These are phyloP conservation scores for Coregonus sp. DNA, from an alignment of 2,797 vertebrate genomes.

Conservation along the genomic window DNA sequence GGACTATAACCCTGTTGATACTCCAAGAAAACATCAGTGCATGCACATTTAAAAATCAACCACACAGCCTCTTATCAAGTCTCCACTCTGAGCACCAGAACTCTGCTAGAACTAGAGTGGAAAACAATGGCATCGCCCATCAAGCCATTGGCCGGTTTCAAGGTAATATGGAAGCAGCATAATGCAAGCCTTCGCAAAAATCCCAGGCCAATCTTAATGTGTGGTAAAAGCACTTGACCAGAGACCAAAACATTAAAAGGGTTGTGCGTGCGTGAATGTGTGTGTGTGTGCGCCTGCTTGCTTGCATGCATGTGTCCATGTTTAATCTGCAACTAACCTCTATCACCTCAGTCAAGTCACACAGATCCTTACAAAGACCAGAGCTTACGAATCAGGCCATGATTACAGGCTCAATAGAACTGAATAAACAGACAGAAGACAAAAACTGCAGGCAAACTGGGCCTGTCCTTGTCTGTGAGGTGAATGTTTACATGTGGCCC, in stretches of 20 bases:
- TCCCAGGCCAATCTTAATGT: slow-evolving; percentile 22
- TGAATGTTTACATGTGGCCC: slow-evolving; percentile 42
- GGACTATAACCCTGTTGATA: background rate
- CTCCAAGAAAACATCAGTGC: background rate
- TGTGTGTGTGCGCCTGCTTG: too few relatives aligned
- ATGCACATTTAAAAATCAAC: too few relatives aligned
- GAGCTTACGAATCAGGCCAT: background rate
- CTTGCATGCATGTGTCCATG: too few relatives aligned
- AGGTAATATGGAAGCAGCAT: slow-evolving; percentile 37
- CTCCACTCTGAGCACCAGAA: background rate
- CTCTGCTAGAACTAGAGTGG: background rate
- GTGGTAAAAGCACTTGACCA: slow-evolving; percentile 34
- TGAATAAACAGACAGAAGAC: slow-evolving; percentile 7
- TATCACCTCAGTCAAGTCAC: background rate
- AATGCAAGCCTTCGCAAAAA: background rate
- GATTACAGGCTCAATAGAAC: slow-evolving; percentile 3
- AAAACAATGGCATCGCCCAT: background rate
- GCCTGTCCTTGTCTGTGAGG: background rate
- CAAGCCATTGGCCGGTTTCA: slow-evolving; percentile 2
- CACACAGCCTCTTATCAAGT: background rate
- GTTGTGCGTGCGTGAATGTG: background rate
- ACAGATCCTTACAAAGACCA: background rate
- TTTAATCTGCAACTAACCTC: too few relatives aligned
- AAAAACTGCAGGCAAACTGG: background rate
- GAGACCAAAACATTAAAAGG: slow-evolving; percentile 4